Percentiles rank a stretch among this genome's conserved stretches.
Evolutionary conservation across 2,888 invertebrate genomes (phyloP).

Genomic region (Ophion ventricosus): DNA sequence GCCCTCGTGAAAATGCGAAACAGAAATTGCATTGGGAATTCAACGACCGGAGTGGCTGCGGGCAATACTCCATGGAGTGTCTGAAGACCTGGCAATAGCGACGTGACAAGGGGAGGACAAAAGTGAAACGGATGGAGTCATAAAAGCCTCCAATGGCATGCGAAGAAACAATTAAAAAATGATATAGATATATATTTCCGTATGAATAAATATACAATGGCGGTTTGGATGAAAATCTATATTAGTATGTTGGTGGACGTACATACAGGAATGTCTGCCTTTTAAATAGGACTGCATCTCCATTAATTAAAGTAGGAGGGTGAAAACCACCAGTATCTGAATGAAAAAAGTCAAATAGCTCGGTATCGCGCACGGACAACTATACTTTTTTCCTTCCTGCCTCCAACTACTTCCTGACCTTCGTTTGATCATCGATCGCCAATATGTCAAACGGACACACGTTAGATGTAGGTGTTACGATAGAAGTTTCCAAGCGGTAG

Average conservation of each 20-base stretch:
- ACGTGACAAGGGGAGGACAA: background rate
- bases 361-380: slow-evolving; percentile 14
- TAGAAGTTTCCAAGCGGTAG: slow-evolving; percentile 29
- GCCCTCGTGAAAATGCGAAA: background rate
- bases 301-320: slow-evolving; percentile 4
- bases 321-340: slow-evolving; percentile 19
- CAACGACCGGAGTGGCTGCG: background rate
- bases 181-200: too few relatives aligned
- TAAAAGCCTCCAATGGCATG: too few relatives aligned
- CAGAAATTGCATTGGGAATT: background rate
- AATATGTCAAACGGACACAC: slow-evolving; percentile 28
- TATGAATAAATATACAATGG: too few relatives aligned
- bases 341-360: slow-evolving; percentile 30
- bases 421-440: slow-evolving; percentile 33
- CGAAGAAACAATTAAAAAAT: too few relatives aligned
- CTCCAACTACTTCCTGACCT: background rate
- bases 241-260: too few relatives aligned
- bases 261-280: too few relatives aligned
- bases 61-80: background rate
- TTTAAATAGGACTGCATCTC: background rate
- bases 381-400: slow-evolving; percentile 5
- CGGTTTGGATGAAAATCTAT: too few relatives aligned
- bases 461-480: slow-evolving; percentile 31
- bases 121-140: too few relatives aligned
- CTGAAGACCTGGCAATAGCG: too few relatives aligned